Conservation (phyloP, 2,113 vertebrate genomes). For the Silurus glanis region DNA sequence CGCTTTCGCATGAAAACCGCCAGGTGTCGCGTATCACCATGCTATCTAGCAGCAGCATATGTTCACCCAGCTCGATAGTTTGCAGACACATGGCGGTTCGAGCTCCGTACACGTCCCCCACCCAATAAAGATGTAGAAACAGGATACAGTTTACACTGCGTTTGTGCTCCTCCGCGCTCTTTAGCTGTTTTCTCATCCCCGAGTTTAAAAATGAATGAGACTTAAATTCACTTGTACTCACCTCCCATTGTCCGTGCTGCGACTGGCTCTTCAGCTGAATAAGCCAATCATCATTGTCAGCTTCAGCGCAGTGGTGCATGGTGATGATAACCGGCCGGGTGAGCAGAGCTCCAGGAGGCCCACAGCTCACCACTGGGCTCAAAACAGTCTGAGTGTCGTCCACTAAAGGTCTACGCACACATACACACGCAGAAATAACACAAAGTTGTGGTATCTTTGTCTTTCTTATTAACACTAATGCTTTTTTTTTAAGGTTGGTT, state of each 20-base stretch:
- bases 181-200: not conserved
- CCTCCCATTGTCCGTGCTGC: conserved; percentile 90
- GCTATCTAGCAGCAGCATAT: conserved; percentile 20
- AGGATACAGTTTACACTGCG: not conserved
- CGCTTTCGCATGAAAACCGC: conserved; percentile 1
- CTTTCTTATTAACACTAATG: not conserved
- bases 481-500: not conserved
- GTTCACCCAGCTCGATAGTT: not conserved
- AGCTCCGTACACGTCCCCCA: not conserved
- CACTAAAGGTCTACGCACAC: conserved; percentile 77
- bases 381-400: conserved; percentile 91
- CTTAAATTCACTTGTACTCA: conserved; percentile 64
- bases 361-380: conserved; percentile 93
- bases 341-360: conserved; percentile 87
- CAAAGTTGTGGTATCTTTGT: not conserved
- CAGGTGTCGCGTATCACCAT: not conserved
- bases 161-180: not conserved
- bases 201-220: not conserved
- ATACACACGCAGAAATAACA: not conserved
- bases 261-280: conserved; percentile 91
- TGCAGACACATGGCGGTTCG: not conserved
- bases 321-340: conserved; percentile 90
- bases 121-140: too few species aligned
- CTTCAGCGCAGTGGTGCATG: conserved; percentile 92
- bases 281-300: conserved; percentile 90